Percentiles rank a stretch among this genome's conserved stretches.
These are phyloP conservation scores for Limonius californicus DNA, from an alignment of 1,140 invertebrate species.

Conservation along the genomic window DNA sequence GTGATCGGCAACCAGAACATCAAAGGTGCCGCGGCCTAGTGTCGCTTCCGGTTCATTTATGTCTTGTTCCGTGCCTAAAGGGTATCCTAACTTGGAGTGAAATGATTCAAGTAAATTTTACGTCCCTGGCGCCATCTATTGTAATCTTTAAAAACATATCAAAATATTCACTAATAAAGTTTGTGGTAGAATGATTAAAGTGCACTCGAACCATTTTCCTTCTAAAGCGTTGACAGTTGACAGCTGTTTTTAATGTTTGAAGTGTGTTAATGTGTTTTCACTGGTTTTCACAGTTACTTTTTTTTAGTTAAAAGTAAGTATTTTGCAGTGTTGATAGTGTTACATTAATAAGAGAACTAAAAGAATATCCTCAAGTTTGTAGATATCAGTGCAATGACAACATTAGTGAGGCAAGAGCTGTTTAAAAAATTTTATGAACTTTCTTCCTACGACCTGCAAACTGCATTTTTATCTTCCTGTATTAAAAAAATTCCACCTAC, in stretches of 20 bases:
- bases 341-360: neutral
- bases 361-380: conserved; percentile 5
- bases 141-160: neutral
- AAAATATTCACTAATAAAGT: neutral
- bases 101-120: conserved; percentile 2
- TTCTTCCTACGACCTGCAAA: too few relatives aligned
- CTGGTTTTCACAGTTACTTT: neutral
- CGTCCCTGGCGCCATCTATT: neutral
- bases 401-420: neutral
- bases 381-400: conserved; percentile 9
- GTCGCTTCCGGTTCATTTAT: too few relatives aligned
- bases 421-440: conserved; percentile 16
- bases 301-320: too few relatives aligned
- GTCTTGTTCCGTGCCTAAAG: too few relatives aligned
- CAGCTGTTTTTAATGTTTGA: neutral
- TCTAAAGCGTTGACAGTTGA: neutral
- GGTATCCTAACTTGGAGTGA: too few relatives aligned
- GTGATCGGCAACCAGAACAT: too few relatives aligned
- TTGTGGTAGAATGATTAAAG: neutral
- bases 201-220: neutral
- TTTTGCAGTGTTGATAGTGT: neutral
- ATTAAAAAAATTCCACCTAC: neutral
- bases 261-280: neutral
- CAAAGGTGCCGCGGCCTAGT: too few relatives aligned
- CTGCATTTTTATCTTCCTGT: too few relatives aligned